Conservation (phyloP, 2,888 invertebrate species). For the Conus canariensis region DNA sequence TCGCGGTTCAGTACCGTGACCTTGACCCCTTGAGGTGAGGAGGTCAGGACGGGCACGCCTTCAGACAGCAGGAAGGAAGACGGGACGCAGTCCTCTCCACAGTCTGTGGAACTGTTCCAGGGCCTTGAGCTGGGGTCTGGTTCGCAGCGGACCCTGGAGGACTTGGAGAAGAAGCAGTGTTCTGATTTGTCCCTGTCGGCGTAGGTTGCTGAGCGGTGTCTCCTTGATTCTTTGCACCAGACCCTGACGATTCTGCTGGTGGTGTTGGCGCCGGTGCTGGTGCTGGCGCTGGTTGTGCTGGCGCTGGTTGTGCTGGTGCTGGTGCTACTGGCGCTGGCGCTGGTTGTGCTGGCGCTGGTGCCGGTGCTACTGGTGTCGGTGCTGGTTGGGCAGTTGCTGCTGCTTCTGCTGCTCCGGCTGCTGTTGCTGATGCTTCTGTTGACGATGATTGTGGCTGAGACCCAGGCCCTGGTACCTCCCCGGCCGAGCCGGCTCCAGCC, state of each 20-base stretch:
- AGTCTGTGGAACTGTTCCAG: not conserved
- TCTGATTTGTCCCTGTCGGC: not conserved
- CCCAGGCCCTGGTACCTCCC: no score
- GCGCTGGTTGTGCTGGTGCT: no score
- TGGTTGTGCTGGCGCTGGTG: no score
- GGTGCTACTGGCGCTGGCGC: no score
- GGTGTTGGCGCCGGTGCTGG: no score
- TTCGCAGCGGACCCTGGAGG: not conserved
- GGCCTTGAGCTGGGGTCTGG: not conserved
- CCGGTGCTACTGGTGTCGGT: no score
- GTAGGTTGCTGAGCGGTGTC: not conserved
- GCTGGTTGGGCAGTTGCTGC: no score
- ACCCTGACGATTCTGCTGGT: not conserved
- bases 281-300: no score
- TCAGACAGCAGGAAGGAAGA: not conserved
- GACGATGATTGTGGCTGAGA: no score
- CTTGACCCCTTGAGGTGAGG: constrained; percentile 9
- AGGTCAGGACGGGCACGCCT: not conserved
- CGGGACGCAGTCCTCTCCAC: not conserved
- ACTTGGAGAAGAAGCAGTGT: not conserved
- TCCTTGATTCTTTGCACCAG: not conserved
- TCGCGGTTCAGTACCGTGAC: constrained; percentile 2
- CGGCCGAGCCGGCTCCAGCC: not conserved
- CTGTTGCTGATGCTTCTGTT: no score
- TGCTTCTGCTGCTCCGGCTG: no score